These are phyloP conservation scores for Mormyrus lacerda DNA, from an alignment of 2,113 vertebrate species.

Conservation along the genomic window DNA sequence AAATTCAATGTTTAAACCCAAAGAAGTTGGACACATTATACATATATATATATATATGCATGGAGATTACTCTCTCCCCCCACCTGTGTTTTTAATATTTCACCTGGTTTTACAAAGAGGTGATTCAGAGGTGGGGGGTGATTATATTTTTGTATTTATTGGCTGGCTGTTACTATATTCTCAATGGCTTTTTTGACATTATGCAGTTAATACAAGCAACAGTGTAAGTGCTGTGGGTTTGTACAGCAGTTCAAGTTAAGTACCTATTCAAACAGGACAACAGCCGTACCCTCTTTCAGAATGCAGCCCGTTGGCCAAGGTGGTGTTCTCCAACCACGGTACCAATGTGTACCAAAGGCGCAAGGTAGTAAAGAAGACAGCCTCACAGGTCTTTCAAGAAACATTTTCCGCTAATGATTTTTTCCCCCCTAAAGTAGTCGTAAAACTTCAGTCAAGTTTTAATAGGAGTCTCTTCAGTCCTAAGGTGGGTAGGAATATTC, in stretches of 20 bases:
- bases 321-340: neutral
- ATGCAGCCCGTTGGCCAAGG: neutral
- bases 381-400: neutral
- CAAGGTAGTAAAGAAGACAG: neutral
- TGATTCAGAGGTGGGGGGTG: neutral
- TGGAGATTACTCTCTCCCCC: neutral
- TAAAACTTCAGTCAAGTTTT: neutral
- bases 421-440: neutral
- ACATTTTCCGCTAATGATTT: neutral
- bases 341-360: too few relatives aligned
- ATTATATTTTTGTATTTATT: neutral
- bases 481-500: neutral
- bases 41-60: neutral
- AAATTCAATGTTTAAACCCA: neutral
- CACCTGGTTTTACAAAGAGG: neutral
- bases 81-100: neutral
- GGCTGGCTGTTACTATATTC: neutral
- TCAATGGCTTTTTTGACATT: neutral
- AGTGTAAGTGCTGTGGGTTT: neutral
- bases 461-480: slow-evolving; percentile 2
- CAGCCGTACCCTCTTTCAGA: neutral
- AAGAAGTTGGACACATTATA: neutral
- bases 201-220: neutral
- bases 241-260: neutral
- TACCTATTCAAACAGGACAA: neutral